Evolutionary conservation across 2,888 invertebrate species (phyloP).

Genomic region (Cacoxenus indagator): DNA sequence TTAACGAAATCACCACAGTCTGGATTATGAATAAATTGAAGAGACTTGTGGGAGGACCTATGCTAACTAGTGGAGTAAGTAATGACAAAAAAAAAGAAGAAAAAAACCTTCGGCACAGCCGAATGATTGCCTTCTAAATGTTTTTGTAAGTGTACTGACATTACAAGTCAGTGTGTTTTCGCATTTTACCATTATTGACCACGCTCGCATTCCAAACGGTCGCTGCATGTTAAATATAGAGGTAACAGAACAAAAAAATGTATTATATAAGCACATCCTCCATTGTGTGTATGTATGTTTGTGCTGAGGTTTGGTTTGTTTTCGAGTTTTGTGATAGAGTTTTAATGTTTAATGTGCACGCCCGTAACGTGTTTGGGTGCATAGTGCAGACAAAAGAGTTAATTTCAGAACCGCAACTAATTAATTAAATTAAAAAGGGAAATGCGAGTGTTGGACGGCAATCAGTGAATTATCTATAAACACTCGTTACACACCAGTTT

Average conservation of each 20-base stretch:
- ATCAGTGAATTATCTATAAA: slow-evolving; percentile 14
- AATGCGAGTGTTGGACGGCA: background rate
- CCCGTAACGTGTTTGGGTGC: slow-evolving; percentile 31
- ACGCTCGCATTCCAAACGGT: slow-evolving; percentile 20
- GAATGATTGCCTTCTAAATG: too few relatives aligned
- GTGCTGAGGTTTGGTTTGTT: slow-evolving; percentile 41
- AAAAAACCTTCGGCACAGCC: too few relatives aligned
- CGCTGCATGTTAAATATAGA: slow-evolving; percentile 11
- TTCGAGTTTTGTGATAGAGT: slow-evolving; percentile 38
- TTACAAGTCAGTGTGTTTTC: too few relatives aligned
- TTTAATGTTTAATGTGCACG: slow-evolving; percentile 56
- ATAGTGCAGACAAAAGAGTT: slow-evolving; percentile 67
- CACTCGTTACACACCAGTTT: slow-evolving; percentile 77
- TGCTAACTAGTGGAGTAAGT: too few relatives aligned
- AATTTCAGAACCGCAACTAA: slow-evolving; percentile 69
- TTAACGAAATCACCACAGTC: too few relatives aligned
- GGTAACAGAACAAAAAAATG: slow-evolving; percentile 3
- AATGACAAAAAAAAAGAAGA: too few relatives aligned
- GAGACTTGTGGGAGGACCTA: too few relatives aligned
- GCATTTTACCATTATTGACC: slow-evolving; percentile 21
- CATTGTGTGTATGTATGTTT: slow-evolving; percentile 20
- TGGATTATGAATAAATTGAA: too few relatives aligned
- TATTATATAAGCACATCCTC: background rate
- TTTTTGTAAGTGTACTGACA: too few relatives aligned
- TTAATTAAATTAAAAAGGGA: slow-evolving; percentile 66